phyloP scores from a whole-genome alignment of 2,888 invertebrate species.

The Enchytraeus crypticus region DNA sequence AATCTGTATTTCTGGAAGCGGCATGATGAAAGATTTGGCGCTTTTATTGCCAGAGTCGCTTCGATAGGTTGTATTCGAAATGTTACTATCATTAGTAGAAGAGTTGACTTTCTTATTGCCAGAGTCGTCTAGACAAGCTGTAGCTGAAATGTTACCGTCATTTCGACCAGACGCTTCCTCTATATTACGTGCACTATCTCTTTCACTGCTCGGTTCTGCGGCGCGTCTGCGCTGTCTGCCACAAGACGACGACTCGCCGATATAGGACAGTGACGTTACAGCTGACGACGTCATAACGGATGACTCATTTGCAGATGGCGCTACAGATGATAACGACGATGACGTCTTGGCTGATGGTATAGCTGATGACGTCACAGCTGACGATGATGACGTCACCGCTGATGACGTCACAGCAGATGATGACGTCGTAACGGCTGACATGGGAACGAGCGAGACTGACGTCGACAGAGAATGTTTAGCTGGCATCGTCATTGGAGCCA shows the following conservation, averaged over 20 bases:
- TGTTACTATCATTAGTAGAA: no score
- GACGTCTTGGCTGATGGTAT: not conserved
- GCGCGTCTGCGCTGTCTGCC: not conserved
- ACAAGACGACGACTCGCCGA: not conserved
- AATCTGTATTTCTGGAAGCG: no score
- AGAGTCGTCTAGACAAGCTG: no score
- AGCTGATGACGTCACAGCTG: conserved; percentile 9
- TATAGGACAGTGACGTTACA: not conserved
- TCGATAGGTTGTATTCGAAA: no score
- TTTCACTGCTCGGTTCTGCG: no score
- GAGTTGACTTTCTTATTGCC: no score
- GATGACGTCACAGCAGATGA: no score
- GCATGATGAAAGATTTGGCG: no score
- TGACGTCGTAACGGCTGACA: not conserved
- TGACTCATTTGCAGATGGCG: not conserved
- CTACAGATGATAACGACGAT: conserved; percentile 5
- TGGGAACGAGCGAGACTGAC: not conserved
- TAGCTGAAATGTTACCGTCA: no score
- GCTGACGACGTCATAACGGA: not conserved
- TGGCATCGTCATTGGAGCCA: not conserved
- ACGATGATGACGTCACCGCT: conserved; percentile 5
- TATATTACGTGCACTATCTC: no score
- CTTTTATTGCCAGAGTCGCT: no score
- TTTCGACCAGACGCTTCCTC: no score
- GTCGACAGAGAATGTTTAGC: not conserved